A percentile compares a stretch with the other conserved stretches of the same genome.
These are phyloP conservation scores for Drosophila quinaria DNA, from an alignment of 2,888 invertebrate genomes.

Conservation along the genomic window DNA sequence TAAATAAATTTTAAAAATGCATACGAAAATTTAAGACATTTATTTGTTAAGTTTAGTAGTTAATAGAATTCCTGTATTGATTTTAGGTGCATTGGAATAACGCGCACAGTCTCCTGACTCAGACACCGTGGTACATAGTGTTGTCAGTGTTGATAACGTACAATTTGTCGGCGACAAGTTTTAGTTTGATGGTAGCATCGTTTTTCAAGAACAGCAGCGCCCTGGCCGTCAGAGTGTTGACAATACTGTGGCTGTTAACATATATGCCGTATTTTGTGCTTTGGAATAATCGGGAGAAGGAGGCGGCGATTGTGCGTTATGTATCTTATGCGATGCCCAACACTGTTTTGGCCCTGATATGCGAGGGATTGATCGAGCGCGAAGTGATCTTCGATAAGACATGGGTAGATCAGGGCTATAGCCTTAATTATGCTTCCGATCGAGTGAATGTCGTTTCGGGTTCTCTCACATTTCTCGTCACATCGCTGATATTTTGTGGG, in stretches of 20 bases:
- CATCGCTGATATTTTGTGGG: conserved; percentile 85
- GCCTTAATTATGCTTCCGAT: conserved; percentile 4
- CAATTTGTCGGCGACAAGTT: conserved; percentile 89
- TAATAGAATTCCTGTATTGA: too few relatives aligned
- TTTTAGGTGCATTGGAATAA: conserved; percentile 84
- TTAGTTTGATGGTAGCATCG: conserved; percentile 91
- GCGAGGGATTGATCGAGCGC: conserved; percentile 44
- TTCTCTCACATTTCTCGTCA: conserved; percentile 32
- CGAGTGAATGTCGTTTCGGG: conserved; percentile 30
- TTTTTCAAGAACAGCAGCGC: conserved; percentile 92
- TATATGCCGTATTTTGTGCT: conserved; percentile 91
- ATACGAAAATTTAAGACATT: too few relatives aligned
- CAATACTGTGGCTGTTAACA: conserved; percentile 90
- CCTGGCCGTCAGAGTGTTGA: conserved; percentile 90
- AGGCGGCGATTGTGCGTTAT: conserved; percentile 26
- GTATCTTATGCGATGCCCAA: conserved; percentile 88
- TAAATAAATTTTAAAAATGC: too few relatives aligned
- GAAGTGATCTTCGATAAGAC: conserved; percentile 45
- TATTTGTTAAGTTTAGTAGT: too few relatives aligned
- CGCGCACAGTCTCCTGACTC: conserved; percentile 88
- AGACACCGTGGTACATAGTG: conserved; percentile 89
- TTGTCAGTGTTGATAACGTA: conserved; percentile 90
- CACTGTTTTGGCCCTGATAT: conserved; percentile 89
- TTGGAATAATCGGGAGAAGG: conserved; percentile 48
- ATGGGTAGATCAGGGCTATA: conserved; percentile 23